phyloP scores from a whole-genome alignment of 2,797 vertebrate genomes.

The Cuculus canorus region DNA sequence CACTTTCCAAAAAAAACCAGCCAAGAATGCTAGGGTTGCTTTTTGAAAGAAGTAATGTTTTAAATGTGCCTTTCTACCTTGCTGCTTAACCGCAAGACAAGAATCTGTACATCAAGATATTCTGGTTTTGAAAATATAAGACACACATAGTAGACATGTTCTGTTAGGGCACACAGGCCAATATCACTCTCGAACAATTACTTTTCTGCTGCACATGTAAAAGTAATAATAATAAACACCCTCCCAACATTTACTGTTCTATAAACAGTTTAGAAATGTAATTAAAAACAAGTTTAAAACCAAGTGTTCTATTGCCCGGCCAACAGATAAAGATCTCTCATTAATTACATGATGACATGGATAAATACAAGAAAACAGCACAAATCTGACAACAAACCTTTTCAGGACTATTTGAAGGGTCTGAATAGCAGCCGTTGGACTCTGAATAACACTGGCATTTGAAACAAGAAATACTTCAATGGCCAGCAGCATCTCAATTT shows the following conservation, averaged over 20 bases:
- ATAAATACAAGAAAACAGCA: background rate
- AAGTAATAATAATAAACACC: background rate
- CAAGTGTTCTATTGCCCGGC: background rate
- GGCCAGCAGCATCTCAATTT: constrained; percentile 90
- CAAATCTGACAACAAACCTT: constrained; percentile 79
- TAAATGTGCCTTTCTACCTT: background rate
- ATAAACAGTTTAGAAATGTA: background rate
- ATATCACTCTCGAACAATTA: background rate
- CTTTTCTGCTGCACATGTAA: background rate
- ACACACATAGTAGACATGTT: background rate
- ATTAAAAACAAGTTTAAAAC: background rate
- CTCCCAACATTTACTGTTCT: background rate
- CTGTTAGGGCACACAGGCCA: background rate
- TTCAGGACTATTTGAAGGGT: constrained; percentile 86
- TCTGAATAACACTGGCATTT: constrained; percentile 79
- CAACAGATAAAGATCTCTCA: background rate
- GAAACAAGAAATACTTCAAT: constrained; percentile 90
- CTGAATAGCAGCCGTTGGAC: constrained; percentile 37
- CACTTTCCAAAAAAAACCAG: background rate
- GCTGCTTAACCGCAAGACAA: background rate
- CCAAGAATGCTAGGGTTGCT: background rate
- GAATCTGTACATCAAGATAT: background rate
- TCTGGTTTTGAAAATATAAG: background rate
- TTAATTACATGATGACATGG: background rate
- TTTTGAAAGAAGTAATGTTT: background rate